Evolutionary conservation across 2,888 invertebrate species (phyloP).

Genomic region (Phalangium opilio): DNA sequence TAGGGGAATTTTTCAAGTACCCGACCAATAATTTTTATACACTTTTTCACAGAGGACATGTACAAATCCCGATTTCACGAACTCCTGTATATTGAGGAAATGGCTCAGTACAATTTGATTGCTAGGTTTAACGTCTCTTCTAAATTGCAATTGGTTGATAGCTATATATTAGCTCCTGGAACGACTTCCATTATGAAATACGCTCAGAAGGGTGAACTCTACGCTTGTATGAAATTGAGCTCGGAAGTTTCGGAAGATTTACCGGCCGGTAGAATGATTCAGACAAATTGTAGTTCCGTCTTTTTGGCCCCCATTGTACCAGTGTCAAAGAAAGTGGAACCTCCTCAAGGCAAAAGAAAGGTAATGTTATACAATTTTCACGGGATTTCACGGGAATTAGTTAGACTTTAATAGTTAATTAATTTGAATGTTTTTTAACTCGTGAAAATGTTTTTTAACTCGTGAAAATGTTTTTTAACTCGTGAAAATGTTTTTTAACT

Average conservation of each 20-base stretch:
- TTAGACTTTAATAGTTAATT: no score
- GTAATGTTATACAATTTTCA: no score
- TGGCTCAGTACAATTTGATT: slow-evolving; percentile 51
- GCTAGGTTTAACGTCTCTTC: slow-evolving; percentile 49
- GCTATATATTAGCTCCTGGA: slow-evolving; percentile 47
- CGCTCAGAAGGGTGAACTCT: slow-evolving; percentile 56
- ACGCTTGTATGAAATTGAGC: slow-evolving; percentile 52
- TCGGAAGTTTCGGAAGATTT: slow-evolving; percentile 67
- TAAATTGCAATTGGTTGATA: slow-evolving; percentile 44
- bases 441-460: no score
- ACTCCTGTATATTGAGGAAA: slow-evolving; percentile 57
- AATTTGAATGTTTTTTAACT: no score
- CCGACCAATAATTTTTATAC: no score
- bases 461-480: no score
- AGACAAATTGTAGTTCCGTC: slow-evolving; percentile 57
- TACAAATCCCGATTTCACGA: slow-evolving; percentile 59
- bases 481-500: no score
- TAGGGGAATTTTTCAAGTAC: no score
- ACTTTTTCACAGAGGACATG: slow-evolving; percentile 43
- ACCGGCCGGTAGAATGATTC: slow-evolving; percentile 56
- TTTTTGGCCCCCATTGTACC: slow-evolving; percentile 37
- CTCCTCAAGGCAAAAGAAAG: no score
- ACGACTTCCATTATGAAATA: slow-evolving; percentile 52
- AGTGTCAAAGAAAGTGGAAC: background rate
- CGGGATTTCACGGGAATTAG: no score